Evolutionary conservation across 1,140 invertebrate genomes (phyloP).

Genomic region (Polyergus mexicanus): DNA sequence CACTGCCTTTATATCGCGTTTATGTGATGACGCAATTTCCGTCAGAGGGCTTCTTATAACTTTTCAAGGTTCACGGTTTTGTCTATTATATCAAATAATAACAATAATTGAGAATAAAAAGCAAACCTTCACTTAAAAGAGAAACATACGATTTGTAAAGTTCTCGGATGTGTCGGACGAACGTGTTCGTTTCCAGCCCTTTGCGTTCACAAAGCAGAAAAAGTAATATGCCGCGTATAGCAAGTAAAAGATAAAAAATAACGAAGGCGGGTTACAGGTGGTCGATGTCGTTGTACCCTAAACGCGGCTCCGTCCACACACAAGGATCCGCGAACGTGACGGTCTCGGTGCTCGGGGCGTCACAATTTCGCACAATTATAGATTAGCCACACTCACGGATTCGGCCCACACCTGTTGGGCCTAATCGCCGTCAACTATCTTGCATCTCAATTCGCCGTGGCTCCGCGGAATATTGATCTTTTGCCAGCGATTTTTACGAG

Average conservation of each 20-base stretch:
- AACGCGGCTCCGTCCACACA: conserved; percentile 34
- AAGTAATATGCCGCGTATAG: conserved; percentile 37
- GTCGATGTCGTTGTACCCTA: conserved; percentile 56
- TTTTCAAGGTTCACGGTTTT: background rate
- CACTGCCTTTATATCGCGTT: background rate
- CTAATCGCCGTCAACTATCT: conserved; percentile 79
- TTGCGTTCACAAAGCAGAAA: conserved; percentile 32
- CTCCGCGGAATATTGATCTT: conserved; percentile 75
- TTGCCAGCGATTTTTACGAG: conserved; percentile 60
- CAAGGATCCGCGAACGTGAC: conserved; percentile 42
- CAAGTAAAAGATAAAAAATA: conserved; percentile 28
- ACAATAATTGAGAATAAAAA: background rate
- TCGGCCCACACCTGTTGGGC: conserved; percentile 69
- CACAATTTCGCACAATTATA: conserved; percentile 76
- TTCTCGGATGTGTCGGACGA: background rate
- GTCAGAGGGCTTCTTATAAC: background rate
- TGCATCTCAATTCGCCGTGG: conserved; percentile 78
- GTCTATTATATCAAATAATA: conserved; percentile 10
- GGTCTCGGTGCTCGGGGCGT: conserved; percentile 57
- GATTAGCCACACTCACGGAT: conserved; percentile 76
- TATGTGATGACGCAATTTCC: background rate
- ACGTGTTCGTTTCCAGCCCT: background rate
- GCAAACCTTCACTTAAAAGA: background rate
- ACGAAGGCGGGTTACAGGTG: conserved; percentile 53
- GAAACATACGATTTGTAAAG: background rate